Conservation (phyloP, 2,888 invertebrate genomes). For the Julus scandinavius region DNA sequence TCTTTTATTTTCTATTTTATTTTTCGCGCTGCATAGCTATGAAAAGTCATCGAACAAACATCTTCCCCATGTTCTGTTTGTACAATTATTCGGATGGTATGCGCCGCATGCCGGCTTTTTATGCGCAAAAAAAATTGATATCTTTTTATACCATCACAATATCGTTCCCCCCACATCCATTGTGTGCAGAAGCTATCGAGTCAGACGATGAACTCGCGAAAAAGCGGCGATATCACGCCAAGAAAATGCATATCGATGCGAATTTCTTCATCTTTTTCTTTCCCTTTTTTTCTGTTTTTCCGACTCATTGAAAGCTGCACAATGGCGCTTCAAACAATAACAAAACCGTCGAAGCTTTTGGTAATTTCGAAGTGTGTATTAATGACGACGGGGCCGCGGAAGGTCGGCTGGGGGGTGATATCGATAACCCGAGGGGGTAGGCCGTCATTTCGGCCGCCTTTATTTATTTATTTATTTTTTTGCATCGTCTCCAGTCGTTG, state of each 20-base stretch:
- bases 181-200: conserved; percentile 42
- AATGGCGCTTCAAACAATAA: conserved; percentile 23
- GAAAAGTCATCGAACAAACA: conserved; percentile 20
- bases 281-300: not conserved
- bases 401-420: not conserved
- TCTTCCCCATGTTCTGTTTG: conserved; percentile 24
- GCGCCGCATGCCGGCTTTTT: conserved; percentile 8
- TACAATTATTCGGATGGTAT: conserved; percentile 39
- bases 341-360: not conserved
- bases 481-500: not conserved
- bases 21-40: not conserved
- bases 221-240: not conserved
- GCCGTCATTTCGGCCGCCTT: not conserved
- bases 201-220: conserved; percentile 15
- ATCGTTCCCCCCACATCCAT: conserved; percentile 34
- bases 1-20: too few species aligned
- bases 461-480: too few species aligned
- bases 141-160: conserved; percentile 42
- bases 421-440: not conserved
- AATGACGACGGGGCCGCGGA: not conserved
- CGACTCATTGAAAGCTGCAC: not conserved
- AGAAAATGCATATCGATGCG: conserved; percentile 31
- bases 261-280: conserved; percentile 29
- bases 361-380: conserved; percentile 33
- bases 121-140: not conserved